Base-by-base conservation (phyloP, 2,888 invertebrate species). In the Steinernema scapterisci region DNA sequence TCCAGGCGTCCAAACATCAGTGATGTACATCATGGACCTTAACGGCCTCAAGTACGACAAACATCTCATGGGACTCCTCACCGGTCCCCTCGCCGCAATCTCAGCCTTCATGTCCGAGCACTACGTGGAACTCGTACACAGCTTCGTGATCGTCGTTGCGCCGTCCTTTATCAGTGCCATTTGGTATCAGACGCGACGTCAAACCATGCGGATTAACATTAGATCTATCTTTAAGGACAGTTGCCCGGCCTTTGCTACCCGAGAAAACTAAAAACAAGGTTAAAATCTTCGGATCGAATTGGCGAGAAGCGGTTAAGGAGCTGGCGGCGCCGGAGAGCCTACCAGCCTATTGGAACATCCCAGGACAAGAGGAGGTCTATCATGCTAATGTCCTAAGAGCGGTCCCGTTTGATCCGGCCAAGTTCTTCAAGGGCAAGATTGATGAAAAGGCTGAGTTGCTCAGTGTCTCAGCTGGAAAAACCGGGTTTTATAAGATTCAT, bases 21-120 rank as follows among this genome's bases (percentile, higher is more conserved):
- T 86, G 11, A 78, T 85, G 71, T 86, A 86, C 77, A 81, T 86
- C 31, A 86, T 86, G 86, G 86, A 86, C 71, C 73, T 86, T 71
- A 80, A 80, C 27, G 85, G 85, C 13, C 78, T 86, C 11, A 81
- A 81, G 27, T 82, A 81, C 76, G 85, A 87, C 71, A 79, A 78
- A 44, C 78, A 78, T 27, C 74, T 83, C 16, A 78, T 82, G 7
- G 77, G 83, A 6, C 78, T 86, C 72, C 54, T 83, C 56, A 77
- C 78, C 38, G 84, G 84, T 0, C 84, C 86, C 0, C 78, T 86
- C 3, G 80, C 85, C 11, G 79, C 83, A 9, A 85, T 86, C 70
- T 84, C 84, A 11, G 82, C 84, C 16, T 86, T 86, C 77, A 86
- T 86, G 85, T 78, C 81, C 25, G 83, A 83, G 56, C 83, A 83